Evolutionary conservation across 2,888 invertebrate species (phyloP), one percentile per base, ranked within the genome.

Genomic region (Noctua pronuba): DNA sequence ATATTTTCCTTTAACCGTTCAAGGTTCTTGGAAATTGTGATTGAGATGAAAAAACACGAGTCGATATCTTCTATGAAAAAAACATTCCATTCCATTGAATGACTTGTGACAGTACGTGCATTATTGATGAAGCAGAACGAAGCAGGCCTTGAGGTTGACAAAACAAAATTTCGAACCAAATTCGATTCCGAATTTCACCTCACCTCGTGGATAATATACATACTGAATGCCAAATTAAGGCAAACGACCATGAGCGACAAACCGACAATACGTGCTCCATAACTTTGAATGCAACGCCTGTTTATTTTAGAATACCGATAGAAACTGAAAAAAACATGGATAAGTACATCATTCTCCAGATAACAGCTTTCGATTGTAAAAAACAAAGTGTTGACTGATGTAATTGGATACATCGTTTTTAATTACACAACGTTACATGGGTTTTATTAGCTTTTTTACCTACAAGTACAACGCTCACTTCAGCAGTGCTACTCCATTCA

Each of bases 211-310:
- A 67, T 62, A 71, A 65, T 77, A 68, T 77, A 84, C 76, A 77
- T 55, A 75, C 76, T 66, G 87, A 86, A 88, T 88, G 49, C 77
- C 31, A 79, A 88, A 87, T 82, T 64, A 76, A 66, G 52, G 66
- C 72, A 69, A 72, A 73, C 71, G 77, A 80, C 80, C 75, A 72
- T 87, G 77, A 82, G 44, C 62, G 72, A 73, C 52, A 66, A 80
- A 58, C 52, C 38, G 75, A 38, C 70, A 69, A 73, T 73, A 75
- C 74, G 67, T 67, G 69, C 55, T 60, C 64, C 44, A 71, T 73
- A 82, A 66, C 38, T 68, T 38, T 38, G 31, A 69, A 49, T 79
- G 70, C 75, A 82, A 65, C 35, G 35, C 31, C 55, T 75, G 46
- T 49, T 75, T 66, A 73, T 77, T 85, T 76, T 58, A 69, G n/a